phyloP scores from a whole-genome alignment of 2,113 vertebrate genomes.

The Notiomystis cincta region DNA sequence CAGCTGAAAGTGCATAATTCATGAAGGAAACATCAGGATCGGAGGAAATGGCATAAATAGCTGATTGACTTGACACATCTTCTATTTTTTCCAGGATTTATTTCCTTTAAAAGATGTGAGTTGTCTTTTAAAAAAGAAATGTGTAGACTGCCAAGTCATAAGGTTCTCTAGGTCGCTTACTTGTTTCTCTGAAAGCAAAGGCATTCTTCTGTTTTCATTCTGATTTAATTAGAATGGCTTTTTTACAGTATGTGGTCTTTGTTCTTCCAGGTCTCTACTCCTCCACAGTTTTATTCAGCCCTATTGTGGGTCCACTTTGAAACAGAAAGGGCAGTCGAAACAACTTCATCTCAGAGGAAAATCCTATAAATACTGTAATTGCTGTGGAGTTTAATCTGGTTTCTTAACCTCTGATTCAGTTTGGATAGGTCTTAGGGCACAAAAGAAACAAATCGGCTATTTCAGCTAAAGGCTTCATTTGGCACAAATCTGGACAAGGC shows the following conservation, averaged over 20 bases:
- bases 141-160: constrained; percentile 39
- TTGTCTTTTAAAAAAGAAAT: constrained; percentile 5
- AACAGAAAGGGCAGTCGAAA: constrained; percentile 47
- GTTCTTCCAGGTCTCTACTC: constrained; percentile 30
- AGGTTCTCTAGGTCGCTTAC: background rate
- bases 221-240: constrained; percentile 56
- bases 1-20: constrained; percentile 63
- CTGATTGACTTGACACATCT: constrained; percentile 48
- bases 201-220: constrained; percentile 46
- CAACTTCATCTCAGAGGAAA: constrained; percentile 50
- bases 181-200: constrained; percentile 42
- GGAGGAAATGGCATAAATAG: constrained; percentile 51
- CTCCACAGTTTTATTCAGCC: constrained; percentile 29
- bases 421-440: constrained; percentile 16
- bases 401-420: constrained; percentile 57
- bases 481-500: background rate
- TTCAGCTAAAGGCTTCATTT: constrained; percentile 42
- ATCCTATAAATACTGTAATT: constrained; percentile 55
- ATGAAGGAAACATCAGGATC: constrained; percentile 63
- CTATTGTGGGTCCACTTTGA: constrained; percentile 4
- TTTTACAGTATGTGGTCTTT: constrained; percentile 56
- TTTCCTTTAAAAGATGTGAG: constrained; percentile 45
- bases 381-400: constrained; percentile 33
- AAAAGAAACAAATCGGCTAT: constrained; percentile 16
- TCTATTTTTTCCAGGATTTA: constrained; percentile 38